Base-by-base conservation (phyloP, 1,140 invertebrate species). In the Cydia pomonella region DNA sequence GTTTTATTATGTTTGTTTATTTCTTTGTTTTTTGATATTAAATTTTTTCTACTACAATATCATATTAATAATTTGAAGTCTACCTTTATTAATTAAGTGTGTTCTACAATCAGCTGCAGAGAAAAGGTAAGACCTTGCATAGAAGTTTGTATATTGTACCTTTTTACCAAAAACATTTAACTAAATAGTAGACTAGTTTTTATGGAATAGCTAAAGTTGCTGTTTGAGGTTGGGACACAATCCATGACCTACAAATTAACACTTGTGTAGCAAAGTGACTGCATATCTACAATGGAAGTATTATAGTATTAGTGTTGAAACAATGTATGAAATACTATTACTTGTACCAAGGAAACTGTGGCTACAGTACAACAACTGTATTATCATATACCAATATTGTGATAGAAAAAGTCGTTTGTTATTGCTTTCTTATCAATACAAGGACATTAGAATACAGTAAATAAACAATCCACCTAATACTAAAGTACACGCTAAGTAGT, bases 211-310 rank as follows among this genome's bases (percentile, higher is more conserved):
- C 53, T 59, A 21, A 59, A 59, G 0, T n/a, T 59, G 53, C 47
- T 59, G 10, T 59, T 59, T 59, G 18, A n/a, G 27, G 25, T 69
- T 69, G 64, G 38, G 64, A 38, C 64, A 69, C 27, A 29, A 69
- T 10, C 27, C 64, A 33, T 69, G 64, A 69, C 64, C 64, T 69
- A 69, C n/a, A 33, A 69, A 69, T 69, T 69, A 59, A 69, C 64
- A 69, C 64, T 69, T 69, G 29, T 69, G 64, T 38, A 21, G 53
- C 53, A 69, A 69, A 69, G 16, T 41, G 5, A n/a, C 21, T 29
- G n/a, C 18, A n/a, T 41, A 50, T 0, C 13, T n/a, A 50, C 47
- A 59, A 59, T 59, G 18, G 53, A 23, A 10, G 53, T 18, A 21
- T 59, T n/a, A 18, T 18, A 21, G 23, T n/a, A 18, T 21, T 59